A percentile compares a stretch with the other conserved stretches of the same genome.
Evolutionary conservation across 2,113 vertebrate species (phyloP).

Genomic region (Onychorhynchus coronatus): DNA sequence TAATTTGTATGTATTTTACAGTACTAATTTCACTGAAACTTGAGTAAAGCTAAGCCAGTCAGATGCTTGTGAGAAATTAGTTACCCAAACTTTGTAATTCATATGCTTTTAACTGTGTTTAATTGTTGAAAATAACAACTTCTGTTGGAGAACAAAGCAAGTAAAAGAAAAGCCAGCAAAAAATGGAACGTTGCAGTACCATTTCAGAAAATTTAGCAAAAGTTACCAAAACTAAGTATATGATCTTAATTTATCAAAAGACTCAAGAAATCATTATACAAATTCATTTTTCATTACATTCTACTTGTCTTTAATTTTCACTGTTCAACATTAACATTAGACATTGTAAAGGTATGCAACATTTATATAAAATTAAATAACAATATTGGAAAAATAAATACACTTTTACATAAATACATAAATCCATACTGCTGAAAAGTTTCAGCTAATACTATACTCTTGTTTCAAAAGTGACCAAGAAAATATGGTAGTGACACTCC

Average conservation of each 20-base stretch:
- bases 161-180: not conserved
- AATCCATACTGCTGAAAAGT: constrained; percentile 79
- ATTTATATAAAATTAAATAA: constrained; percentile 91
- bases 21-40: not conserved
- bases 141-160: not conserved
- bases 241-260: constrained; percentile 42
- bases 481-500: constrained; percentile 66
- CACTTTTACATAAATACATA: constrained; percentile 93
- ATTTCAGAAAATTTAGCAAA: constrained; percentile 23
- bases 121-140: constrained; percentile 22
- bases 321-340: constrained; percentile 76
- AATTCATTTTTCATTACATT: constrained; percentile 72
- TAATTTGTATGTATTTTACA: not conserved
- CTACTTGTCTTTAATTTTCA: constrained; percentile 87
- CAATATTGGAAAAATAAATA: constrained; percentile 97
- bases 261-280: constrained; percentile 69
- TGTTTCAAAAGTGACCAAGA: constrained; percentile 75
- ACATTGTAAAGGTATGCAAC: constrained; percentile 78
- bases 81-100: constrained; percentile 15
- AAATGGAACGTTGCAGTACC: not conserved
- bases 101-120: constrained; percentile 32
- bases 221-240: constrained; percentile 45
- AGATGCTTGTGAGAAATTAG: constrained; percentile 32
- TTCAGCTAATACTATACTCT: constrained; percentile 86
- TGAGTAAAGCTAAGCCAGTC: constrained; percentile 18